Percentiles rank a stretch among this genome's conserved stretches.
These are phyloP conservation scores for Cecropterus lyciades DNA, from an alignment of 1,140 invertebrate genomes.

Conservation along the genomic window DNA sequence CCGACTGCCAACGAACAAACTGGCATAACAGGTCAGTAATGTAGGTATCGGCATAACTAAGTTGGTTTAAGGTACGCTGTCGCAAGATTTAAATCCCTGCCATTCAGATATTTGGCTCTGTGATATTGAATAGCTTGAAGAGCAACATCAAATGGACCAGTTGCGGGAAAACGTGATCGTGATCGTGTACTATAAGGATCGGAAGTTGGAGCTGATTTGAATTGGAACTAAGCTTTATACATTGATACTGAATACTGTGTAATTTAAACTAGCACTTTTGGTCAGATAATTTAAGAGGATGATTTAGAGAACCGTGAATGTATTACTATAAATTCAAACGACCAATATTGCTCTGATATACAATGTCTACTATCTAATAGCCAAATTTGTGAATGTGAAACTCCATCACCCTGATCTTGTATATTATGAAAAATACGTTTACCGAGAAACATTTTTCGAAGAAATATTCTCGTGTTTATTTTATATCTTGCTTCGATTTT, in stretches of 20 bases:
- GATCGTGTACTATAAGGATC: neutral
- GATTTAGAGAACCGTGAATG: no score
- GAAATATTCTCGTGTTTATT: no score
- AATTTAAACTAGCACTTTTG: slow-evolving; percentile 5
- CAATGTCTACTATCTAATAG: no score
- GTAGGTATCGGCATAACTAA: neutral
- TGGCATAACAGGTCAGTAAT: slow-evolving; percentile 12
- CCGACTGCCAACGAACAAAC: slow-evolving; percentile 4
- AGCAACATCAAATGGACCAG: neutral
- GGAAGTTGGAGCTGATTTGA: neutral
- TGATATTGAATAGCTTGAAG: slow-evolving; percentile 10
- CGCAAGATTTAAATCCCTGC: slow-evolving; percentile 7
- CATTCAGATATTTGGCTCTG: neutral
- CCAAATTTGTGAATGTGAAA: no score
- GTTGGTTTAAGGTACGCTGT: neutral
- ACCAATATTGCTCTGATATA: no score
- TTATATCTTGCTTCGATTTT: no score
- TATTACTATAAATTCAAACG: no score
- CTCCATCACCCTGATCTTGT: no score
- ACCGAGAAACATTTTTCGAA: no score
- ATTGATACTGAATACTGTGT: neutral
- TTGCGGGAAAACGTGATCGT: neutral
- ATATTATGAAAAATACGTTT: no score
- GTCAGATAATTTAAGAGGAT: no score
- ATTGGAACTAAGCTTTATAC: neutral